Evolutionary conservation across 2,888 invertebrate species (phyloP), one percentile per base, ranked within the genome.

Genomic region (Conchocele bisecta): DNA sequence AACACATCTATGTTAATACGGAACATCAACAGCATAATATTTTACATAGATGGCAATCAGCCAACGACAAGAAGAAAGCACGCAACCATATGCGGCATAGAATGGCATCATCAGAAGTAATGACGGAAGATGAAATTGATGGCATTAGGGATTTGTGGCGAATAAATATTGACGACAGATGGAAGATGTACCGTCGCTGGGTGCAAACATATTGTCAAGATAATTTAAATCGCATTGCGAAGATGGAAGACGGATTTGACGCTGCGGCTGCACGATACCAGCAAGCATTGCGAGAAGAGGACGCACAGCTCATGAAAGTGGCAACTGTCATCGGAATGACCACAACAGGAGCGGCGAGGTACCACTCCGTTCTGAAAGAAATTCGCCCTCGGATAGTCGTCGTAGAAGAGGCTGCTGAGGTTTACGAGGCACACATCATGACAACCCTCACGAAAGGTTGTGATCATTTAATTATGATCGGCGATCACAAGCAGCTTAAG

Each of bases 321-420:
- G 77, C 84, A 7, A 75, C 75, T 29, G 83, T 91, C 0, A 82
- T 91, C 56, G 89, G 86, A 26, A 89, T 90, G 88, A 90, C 90
- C 22, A 90, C 90, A 28, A 89, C 89, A 1, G 86, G 85, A 7
- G 89, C 90, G 39, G 89, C 90, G 3, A 72, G 81, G 53, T 88
- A 88, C 56, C 79, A 79, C 9, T 41, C 71, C n/a, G 58, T 86
- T 13, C 71, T 91, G 13, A 80, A 84, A 46, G 70, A 81, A 15
- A 79, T 92, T 26, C 75, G 86, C 7, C 91, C 91, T 22, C 82
- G 81, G 24, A 89, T 92, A 44, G 87, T 93, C 3, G 89, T 93
- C 17, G 95, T 97, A 0, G 97, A 97, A 90, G 97, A 97, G 92
- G 97, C 97, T 0, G 97, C 96, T 0, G 96, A 97, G 92, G 95